phyloP scores from a whole-genome alignment of 2,113 vertebrate genomes.

The Clarias magur region DNA sequence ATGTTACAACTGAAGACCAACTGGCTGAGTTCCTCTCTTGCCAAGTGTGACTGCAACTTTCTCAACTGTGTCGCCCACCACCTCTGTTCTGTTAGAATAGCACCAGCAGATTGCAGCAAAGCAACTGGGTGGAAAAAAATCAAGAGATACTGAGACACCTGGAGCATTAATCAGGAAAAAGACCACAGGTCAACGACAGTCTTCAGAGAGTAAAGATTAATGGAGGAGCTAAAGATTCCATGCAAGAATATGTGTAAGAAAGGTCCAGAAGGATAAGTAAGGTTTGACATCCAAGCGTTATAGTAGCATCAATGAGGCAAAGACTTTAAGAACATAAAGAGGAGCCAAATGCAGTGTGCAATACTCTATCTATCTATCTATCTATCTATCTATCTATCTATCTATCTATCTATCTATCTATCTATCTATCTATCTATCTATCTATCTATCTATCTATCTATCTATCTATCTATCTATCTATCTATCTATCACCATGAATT shows the following conservation, averaged over 20 bases:
- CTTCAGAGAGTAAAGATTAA: slow-evolving; percentile 23
- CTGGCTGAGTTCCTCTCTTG: slow-evolving; percentile 3
- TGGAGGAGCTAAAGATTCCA: not conserved
- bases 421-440: not conserved
- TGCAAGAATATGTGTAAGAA: not conserved
- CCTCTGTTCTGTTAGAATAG: not conserved
- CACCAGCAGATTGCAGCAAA: slow-evolving; percentile 25
- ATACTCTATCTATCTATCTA: not conserved
- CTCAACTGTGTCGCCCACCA: slow-evolving; percentile 14
- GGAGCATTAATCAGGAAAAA: slow-evolving; percentile 29
- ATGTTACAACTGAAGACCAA: slow-evolving; percentile 33
- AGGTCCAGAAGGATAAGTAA: not conserved
- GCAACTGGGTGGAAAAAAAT: slow-evolving; percentile 12
- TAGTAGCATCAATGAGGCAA: not conserved
- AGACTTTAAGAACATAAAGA: not conserved
- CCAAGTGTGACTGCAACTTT: slow-evolving; percentile 20
- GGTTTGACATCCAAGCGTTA: not conserved
- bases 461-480: not conserved
- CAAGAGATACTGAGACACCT: slow-evolving; percentile 29
- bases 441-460: not conserved
- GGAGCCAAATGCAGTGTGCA: not conserved
- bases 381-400: not conserved
- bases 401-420: not conserved
- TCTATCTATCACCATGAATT: not conserved
- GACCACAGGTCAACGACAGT: slow-evolving; percentile 25